Evolutionary conservation across 2,888 invertebrate species (phyloP), one percentile per base, ranked within the genome.

Genomic region (Quadroppia sp.): DNA sequence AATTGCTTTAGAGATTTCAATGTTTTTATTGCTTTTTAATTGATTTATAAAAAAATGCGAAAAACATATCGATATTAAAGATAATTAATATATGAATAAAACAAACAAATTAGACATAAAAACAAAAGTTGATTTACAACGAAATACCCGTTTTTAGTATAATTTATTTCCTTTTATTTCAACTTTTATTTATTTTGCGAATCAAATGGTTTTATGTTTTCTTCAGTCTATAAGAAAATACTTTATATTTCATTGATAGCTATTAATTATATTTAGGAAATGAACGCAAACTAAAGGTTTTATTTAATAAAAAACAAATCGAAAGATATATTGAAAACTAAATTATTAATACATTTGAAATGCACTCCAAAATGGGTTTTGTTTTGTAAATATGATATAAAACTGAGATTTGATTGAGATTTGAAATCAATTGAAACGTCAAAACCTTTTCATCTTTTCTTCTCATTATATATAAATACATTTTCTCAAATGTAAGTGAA

Each of bases 91-190:
- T 67, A 67, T 67, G 23, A 56, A 56, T 28, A 36, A 36, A 53
- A 53, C 23, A 53, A 53, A 53, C 48, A 64, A 48, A 23, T 53
- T 53, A 53, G 3, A 53, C 23, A 53, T 53, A 53, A 36, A 36
- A n/a, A n/a, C n/a, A 64, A 36, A 67, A n/a, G 67, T 67, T 67
- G 25, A 67, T 36, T 36, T 67, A 67, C 67, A 67, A 67, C 67
- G 67, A 36, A 36, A 36, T 36, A 36, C 4, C 36, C 23, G n/a
- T 53, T 23, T 53, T 53, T 53, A 20, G 1, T 53, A 23, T 53
- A 50, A 53, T 53, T 53, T 53, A 53, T 53, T 53, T 23, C 0
- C 1, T 11, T 1, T 48, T 17, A 20, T 20, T 48, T 48, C 48
- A 48, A 48, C n/a, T 48, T 48, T 20, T 48, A n/a, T n/a, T n/a